phyloP scores from a whole-genome alignment of 2,888 invertebrate species.

The Branchinecta sandiegonensis region DNA sequence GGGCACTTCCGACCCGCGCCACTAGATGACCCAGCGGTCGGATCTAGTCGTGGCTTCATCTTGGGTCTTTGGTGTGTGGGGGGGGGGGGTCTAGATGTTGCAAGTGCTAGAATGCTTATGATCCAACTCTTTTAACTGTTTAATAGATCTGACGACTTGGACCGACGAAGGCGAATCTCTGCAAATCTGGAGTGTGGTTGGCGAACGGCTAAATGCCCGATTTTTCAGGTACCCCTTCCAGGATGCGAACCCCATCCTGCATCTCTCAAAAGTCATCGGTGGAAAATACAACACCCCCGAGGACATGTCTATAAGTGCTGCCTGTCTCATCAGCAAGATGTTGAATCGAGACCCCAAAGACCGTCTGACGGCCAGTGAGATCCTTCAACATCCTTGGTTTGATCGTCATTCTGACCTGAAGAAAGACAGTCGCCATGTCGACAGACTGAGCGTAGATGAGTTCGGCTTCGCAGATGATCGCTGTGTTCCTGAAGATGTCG shows the following conservation, averaged over 20 bases:
- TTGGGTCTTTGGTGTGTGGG: too few species aligned
- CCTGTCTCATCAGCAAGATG: neutral
- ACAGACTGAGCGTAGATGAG: neutral
- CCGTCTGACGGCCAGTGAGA: conserved; percentile 7
- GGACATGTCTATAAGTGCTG: neutral
- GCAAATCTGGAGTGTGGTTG: too few species aligned
- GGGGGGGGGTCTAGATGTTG: too few species aligned
- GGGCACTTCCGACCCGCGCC: too few species aligned
- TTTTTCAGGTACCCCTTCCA: conserved; percentile 12
- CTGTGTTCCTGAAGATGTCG: too few species aligned
- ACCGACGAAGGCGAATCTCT: too few species aligned
- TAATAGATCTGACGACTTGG: too few species aligned
- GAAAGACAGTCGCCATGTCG: neutral
- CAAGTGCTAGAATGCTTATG: too few species aligned
- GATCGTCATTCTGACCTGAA: neutral
- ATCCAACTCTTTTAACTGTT: too few species aligned
- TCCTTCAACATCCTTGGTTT: conserved; percentile 5
- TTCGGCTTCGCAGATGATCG: too few species aligned
- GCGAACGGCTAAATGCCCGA: neutral
- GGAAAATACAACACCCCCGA: neutral
- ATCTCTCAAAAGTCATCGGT: neutral
- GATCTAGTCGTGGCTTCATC: too few species aligned
- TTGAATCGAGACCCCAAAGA: conserved; percentile 5
- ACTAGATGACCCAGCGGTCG: too few species aligned
- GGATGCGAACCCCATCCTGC: neutral